Evolutionary conservation across 53 echinoderm and acorn worm species (phyloP).

Genomic region (Paelopatides confundens): DNA sequence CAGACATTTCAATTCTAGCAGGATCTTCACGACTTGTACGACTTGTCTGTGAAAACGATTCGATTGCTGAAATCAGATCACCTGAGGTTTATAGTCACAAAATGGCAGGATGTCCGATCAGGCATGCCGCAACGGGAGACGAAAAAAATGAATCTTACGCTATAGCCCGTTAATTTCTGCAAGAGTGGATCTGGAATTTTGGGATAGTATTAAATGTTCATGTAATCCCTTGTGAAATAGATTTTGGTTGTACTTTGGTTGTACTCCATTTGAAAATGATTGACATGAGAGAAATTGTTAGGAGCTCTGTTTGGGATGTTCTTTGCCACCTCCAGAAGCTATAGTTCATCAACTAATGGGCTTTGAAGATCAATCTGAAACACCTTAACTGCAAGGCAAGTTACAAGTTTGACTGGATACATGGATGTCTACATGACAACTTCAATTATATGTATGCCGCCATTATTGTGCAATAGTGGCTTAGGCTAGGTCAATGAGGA

Average conservation of each 20-base stretch:
- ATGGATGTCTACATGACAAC: background rate
- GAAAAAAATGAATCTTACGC: no score
- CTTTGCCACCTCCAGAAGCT: background rate
- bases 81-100: no score
- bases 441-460: no score
- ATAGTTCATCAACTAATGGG: conserved; percentile 34
- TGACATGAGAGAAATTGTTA: background rate
- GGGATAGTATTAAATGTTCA: background rate
- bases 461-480: background rate
- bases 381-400: background rate
- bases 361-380: conserved; percentile 30
- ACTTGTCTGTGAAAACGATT: no score
- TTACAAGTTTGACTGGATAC: background rate
- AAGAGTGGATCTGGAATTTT: background rate
- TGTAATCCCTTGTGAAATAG: background rate
- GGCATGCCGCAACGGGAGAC: no score
- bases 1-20: no score
- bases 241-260: no score
- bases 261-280: background rate
- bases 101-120: no score
- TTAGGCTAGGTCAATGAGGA: background rate
- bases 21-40: no score
- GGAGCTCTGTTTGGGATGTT: background rate
- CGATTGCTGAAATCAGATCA: no score
- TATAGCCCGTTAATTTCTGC: background rate